A percentile compares a stretch with the other conserved stretches of the same genome.
phyloP scores from a whole-genome alignment of 2,113 vertebrate species.

The Mirounga angustirostris region DNA sequence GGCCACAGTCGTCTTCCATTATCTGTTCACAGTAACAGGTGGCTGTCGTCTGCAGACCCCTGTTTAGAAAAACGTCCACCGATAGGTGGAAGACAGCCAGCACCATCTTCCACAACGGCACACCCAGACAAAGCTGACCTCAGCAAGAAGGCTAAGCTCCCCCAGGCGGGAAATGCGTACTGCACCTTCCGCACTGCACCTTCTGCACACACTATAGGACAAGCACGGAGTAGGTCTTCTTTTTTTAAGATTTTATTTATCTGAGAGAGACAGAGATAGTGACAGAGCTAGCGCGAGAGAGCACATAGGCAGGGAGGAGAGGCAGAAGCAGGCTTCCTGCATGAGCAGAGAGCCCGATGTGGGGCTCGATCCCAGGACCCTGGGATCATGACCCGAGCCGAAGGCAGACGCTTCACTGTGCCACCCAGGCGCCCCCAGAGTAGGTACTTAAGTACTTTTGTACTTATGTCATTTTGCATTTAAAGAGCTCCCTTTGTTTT shows the following conservation, averaged over 20 bases:
- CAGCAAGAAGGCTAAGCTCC: not conserved
- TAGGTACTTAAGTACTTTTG: not conserved
- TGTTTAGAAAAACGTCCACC: not conserved
- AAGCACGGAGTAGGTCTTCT: not conserved
- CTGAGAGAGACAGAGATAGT: not conserved
- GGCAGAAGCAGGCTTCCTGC: not conserved
- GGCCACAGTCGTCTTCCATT: not conserved
- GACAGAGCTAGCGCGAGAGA: not conserved
- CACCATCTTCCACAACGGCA: not conserved
- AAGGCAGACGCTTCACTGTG: not conserved
- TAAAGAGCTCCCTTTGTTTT: conserved; percentile 11
- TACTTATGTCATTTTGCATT: not conserved
- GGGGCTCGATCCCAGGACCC: not conserved
- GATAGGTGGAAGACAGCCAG: not conserved
- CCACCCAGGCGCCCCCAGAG: not conserved
- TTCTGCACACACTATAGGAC: not conserved
- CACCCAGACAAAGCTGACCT: not conserved
- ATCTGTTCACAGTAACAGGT: not conserved
- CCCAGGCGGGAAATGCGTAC: not conserved
- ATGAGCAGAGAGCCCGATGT: not conserved
- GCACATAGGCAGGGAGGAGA: not conserved
- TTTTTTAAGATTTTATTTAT: not conserved
- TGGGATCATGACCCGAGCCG: not conserved
- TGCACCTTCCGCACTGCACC: not conserved
- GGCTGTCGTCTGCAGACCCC: not conserved